Evolutionary conservation across 2,113 vertebrate genomes (phyloP).

Genomic region (Oreocharis arfaki): DNA sequence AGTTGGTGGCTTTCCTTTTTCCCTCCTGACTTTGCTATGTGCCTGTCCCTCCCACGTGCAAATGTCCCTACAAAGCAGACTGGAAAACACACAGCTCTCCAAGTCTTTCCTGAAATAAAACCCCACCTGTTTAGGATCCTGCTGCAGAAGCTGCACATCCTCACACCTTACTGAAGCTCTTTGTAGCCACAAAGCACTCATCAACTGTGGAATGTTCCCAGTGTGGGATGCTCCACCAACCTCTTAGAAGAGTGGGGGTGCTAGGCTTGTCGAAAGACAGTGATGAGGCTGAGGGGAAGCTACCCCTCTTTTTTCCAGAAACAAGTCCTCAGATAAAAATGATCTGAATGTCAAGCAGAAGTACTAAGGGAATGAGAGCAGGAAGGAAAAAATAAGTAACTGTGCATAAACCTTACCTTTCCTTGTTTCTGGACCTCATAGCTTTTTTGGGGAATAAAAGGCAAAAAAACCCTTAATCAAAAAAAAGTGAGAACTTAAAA

Average conservation of each 20-base stretch:
- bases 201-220: fast-evolving
- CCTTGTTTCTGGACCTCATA: neutral
- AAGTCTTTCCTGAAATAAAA: neutral
- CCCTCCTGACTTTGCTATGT: neutral
- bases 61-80: neutral
- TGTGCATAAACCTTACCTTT: neutral
- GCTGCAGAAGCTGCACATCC: neutral
- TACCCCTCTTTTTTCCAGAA: neutral
- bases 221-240: neutral
- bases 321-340: neutral
- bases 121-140: neutral
- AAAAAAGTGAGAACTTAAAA: neutral
- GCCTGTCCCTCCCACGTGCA: neutral
- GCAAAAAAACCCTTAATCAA: neutral
- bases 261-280: neutral
- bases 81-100: neutral
- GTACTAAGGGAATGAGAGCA: neutral
- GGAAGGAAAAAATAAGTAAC: neutral
- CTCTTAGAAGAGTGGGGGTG: neutral
- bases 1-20: neutral
- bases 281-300: neutral
- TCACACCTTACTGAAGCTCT: neutral
- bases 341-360: neutral
- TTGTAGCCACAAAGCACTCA: neutral
- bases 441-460: neutral